Base-by-base conservation (phyloP, 2,888 invertebrate genomes). In the Heliconius hortense region DNA sequence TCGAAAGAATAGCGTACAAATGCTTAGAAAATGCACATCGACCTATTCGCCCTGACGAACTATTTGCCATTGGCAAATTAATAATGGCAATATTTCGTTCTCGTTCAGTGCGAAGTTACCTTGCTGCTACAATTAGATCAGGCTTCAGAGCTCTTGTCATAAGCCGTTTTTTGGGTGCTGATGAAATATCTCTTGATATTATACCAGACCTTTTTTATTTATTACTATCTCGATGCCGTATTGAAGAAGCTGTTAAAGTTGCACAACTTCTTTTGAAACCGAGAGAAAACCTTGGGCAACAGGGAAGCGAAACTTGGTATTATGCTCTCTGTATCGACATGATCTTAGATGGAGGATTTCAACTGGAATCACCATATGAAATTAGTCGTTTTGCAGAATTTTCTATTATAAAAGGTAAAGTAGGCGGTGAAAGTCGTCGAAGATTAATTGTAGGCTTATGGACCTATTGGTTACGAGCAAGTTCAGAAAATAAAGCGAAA, bases 271-370 rank as follows among this genome's bases (percentile, higher is more conserved):
- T 93, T 26, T 81, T 89, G 72, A 82, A 83, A 48, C 80, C 91
- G 74, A 81, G 82, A 21, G 82, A 87, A 76, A 84, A 81, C 74
- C 82, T 84, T 74, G 76, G 82, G 66, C 84, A 88, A 21, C 82
- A 86, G 72, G 88, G 88, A 69, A 86, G 85, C 77, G 90, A 93
- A 81, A 90, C 89, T 15, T 95, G 95, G 93, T 96, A 95, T 81
- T 94, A 95, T 80, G 94, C 95, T 0, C 88, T 95, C 56, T 95
- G 95, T 78, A 89, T 95, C 74, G 95, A 95, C 73, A 83, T 95
- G 80, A 88, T 95, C 72, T 82, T 95, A 60, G 95, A 96, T 80
- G 92, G 95, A 79, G 94, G 95, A 8, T 93, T 95, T 82, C 88
- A 92, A 75, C 80, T 95, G 69, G 95, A 95, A 82, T 86, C 91